Evolutionary conservation across 2,113 vertebrate species (phyloP).

Genomic region (Crotalus horridus): DNA sequence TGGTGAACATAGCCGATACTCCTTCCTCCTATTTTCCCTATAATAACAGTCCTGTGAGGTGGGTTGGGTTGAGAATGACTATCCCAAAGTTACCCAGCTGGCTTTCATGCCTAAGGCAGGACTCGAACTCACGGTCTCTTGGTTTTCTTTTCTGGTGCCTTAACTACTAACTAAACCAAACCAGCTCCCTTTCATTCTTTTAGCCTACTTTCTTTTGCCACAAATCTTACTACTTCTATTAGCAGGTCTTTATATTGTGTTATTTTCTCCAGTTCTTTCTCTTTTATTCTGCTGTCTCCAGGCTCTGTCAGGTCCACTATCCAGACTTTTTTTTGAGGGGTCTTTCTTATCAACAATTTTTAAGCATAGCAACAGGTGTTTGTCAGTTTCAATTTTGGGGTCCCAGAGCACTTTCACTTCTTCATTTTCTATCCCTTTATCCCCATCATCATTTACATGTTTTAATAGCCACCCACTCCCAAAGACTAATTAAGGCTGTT

Average conservation of each 20-base stretch:
- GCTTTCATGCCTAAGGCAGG: not conserved
- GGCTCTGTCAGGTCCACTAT: not conserved
- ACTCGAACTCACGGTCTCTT: too few species aligned
- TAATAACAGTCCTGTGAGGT: not conserved
- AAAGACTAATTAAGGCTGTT: not conserved
- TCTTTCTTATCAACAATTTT: too few species aligned
- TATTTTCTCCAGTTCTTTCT: not conserved
- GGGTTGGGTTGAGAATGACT: not conserved
- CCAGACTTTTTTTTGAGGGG: not conserved
- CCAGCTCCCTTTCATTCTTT: not conserved
- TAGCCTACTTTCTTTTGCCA: not conserved
- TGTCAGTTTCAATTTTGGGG: not conserved
- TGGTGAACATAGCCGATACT: too few species aligned
- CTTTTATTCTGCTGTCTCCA: too few species aligned
- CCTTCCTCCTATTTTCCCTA: not conserved
- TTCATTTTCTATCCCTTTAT: not conserved
- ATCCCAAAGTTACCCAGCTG: not conserved
- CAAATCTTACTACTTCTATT: not conserved
- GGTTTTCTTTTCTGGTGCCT: too few species aligned
- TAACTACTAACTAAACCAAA: too few species aligned
- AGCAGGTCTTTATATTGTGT: not conserved
- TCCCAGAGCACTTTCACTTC: too few species aligned
- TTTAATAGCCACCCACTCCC: not conserved
- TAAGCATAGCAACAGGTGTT: not conserved
- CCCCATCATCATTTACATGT: not conserved